Percentiles rank a stretch among this genome's conserved stretches.
Evolutionary conservation across 2,888 invertebrate species (phyloP).

Genomic region (Escarpia spicata): DNA sequence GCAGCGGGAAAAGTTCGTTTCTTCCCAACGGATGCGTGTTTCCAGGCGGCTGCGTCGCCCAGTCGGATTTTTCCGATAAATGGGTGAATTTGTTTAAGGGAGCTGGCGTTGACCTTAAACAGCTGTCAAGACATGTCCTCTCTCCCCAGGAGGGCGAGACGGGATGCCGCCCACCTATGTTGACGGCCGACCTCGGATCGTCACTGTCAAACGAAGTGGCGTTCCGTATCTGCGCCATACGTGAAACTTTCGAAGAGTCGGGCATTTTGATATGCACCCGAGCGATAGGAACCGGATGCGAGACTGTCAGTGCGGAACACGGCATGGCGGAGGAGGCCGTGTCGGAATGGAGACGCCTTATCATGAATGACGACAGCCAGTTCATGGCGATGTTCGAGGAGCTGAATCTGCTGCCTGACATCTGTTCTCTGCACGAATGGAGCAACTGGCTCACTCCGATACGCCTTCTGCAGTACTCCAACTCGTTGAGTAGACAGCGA

Average conservation of each 20-base stretch:
- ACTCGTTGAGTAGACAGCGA: conserved; percentile 22
- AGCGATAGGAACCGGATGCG: neutral
- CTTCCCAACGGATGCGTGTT: conserved; percentile 86
- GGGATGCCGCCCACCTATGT: conserved; percentile 26
- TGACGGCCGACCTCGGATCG: conserved; percentile 18
- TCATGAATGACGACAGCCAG: neutral
- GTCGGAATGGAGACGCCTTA: conserved; percentile 6
- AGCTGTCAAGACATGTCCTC: neutral
- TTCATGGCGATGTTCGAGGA: conserved; percentile 71
- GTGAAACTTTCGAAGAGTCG: conserved; percentile 91
- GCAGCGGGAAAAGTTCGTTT: conserved; percentile 77
- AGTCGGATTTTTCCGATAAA: conserved; percentile 74
- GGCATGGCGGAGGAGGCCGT: neutral
- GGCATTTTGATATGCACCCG: conserved; percentile 70
- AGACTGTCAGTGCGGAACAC: conserved; percentile 7
- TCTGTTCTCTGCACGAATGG: conserved; percentile 84
- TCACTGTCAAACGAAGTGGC: conserved; percentile 72
- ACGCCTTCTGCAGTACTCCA: conserved; percentile 1
- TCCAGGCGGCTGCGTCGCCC: conserved; percentile 84
- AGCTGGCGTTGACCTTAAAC: neutral
- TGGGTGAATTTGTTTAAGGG: conserved; percentile 76
- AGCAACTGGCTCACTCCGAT: conserved; percentile 83
- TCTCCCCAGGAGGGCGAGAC: neutral
- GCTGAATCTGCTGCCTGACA: conserved; percentile 79
- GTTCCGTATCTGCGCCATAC: conserved; percentile 82